These are phyloP conservation scores for Elanoides forficatus DNA, from an alignment of 2,113 vertebrate species.

Conservation along the genomic window DNA sequence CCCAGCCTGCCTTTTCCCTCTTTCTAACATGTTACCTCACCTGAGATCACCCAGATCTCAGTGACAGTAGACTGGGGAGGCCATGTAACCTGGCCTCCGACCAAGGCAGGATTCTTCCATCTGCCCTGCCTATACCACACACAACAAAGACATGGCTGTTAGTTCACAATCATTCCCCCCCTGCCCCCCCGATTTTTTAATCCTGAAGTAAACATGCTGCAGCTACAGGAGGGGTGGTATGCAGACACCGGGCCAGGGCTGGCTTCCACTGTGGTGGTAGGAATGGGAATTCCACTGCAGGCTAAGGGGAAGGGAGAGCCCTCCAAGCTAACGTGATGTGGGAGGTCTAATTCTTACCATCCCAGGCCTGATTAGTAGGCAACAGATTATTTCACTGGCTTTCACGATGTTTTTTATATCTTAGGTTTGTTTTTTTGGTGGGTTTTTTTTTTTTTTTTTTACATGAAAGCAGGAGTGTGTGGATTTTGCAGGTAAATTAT, in stretches of 20 bases:
- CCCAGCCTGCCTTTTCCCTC: neutral
- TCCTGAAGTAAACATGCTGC: neutral
- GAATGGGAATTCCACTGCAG: conserved; percentile 49
- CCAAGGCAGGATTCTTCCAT: neutral
- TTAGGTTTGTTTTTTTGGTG: too few relatives aligned
- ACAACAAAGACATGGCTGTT: neutral
- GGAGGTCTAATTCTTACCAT: conserved; percentile 65
- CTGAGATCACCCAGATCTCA: neutral
- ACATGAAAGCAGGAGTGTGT: too few relatives aligned
- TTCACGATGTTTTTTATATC: conserved; percentile 25
- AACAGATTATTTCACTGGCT: conserved; percentile 42
- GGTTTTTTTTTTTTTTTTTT: too few relatives aligned
- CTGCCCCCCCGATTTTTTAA: neutral
- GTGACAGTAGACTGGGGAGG: neutral
- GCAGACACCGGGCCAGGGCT: conserved; percentile 5
- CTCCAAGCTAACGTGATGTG: conserved; percentile 59
- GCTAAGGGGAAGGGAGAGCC: conserved; percentile 51
- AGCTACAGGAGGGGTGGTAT: conserved; percentile 17
- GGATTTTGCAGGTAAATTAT: too few relatives aligned
- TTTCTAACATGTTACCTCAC: neutral
- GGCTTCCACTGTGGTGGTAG: neutral
- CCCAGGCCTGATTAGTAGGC: conserved; percentile 50
- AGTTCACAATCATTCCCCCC: neutral
- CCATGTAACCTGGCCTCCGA: neutral
- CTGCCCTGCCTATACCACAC: conserved; percentile 9